Evolutionary conservation across 1,140 invertebrate genomes (phyloP).

Genomic region (Aphelenchoides besseyi): DNA sequence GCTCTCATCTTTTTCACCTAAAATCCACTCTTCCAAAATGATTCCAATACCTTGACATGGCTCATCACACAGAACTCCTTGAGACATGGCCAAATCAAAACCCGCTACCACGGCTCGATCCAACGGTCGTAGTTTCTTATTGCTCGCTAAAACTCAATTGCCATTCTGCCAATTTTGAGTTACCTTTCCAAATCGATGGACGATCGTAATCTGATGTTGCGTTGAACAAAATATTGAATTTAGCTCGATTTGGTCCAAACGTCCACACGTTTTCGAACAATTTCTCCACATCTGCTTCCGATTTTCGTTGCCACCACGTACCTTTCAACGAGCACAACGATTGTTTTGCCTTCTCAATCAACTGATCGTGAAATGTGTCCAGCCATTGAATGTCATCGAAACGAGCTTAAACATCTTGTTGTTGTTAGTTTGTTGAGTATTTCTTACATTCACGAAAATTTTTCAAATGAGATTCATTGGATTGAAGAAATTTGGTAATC

Average conservation of each 20-base stretch:
- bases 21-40: constrained; percentile 71
- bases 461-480: constrained; percentile 74
- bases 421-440: neutral
- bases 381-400: constrained; percentile 18
- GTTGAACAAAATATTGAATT: constrained; percentile 83
- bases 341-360: constrained; percentile 64
- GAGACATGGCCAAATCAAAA: constrained; percentile 83
- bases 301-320: constrained; percentile 50
- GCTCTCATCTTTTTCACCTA: constrained; percentile 32
- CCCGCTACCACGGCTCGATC: constrained; percentile 75
- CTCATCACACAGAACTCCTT: constrained; percentile 89
- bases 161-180: neutral
- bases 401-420: neutral
- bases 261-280: constrained; percentile 78
- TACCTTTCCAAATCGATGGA: constrained; percentile 64
- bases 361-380: constrained; percentile 64
- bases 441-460: constrained; percentile 68
- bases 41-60: constrained; percentile 91
- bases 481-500: constrained; percentile 77
- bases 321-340: constrained; percentile 69
- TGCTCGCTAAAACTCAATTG: constrained; percentile 10
- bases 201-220: constrained; percentile 65
- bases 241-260: constrained; percentile 81
- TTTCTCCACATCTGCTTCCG: constrained; percentile 67
- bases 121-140: constrained; percentile 31